Evolutionary conservation across 2,113 vertebrate genomes (phyloP), one percentile per base, ranked within the genome.

Genomic region (Hylia prasina): DNA sequence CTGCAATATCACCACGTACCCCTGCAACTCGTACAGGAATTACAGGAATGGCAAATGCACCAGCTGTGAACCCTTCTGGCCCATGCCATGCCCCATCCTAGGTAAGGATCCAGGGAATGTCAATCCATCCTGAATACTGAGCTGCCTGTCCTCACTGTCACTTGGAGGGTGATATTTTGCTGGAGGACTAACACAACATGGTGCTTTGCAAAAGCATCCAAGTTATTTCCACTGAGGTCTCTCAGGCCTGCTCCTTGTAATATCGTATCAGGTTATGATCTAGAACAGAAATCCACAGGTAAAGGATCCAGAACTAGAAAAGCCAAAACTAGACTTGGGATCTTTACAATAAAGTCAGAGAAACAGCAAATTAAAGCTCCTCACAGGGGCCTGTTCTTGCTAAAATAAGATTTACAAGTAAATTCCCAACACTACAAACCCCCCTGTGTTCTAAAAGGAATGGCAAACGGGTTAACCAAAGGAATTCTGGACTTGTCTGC

Each of bases 41-140:
- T 99, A 99, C 95, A 98, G 98, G 90, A 97, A 98, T 0, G 99
- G 97, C 30, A 98, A 97, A 70, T 99, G 99, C 57, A 94, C 98
- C 90, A 98, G 97, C 94, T 99, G 99, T 0, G 90, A 98, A 21
- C 37, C 71, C 25, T 98, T 98, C 3, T 96, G 94, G 44, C 98
- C 97, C 0, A 92, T 97, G 12, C 82, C 99, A n/a, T 99, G 99
- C 87, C 99, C 99, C 5, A 48, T 98, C n/a, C 95, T 99, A 37
- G 99, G 99, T 99, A 98, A 94, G 97, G 90, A 75, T 30, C 31
- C 50, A 37, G 57, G 57, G 44, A 58, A 51, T 11, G 8, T 4
- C 42, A 20, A 1, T 8, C 35, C 18, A 11, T 44, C 37, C 53
- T 68, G 35, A 60, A 39, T 0, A 20, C 42, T 35, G 61, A 82